phyloP scores from a whole-genome alignment of 2,113 vertebrate genomes.

The Catharus minimus region DNA sequence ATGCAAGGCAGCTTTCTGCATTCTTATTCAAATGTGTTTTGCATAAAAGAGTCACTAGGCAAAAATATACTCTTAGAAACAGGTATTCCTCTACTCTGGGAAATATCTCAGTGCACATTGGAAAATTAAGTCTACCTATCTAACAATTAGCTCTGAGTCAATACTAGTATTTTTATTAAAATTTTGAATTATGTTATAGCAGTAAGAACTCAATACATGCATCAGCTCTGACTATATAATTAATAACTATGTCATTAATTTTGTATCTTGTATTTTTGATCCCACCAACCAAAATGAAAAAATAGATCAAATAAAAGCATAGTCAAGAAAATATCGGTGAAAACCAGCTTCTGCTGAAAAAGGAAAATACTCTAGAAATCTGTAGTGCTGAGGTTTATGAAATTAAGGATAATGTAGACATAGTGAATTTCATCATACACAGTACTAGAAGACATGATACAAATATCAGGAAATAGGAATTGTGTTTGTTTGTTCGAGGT shows the following conservation, averaged over 20 bases:
- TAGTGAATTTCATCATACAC: neutral
- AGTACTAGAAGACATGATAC: neutral
- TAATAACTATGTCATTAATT: neutral
- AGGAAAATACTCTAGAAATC: neutral
- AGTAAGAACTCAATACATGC: neutral
- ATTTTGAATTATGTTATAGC: neutral
- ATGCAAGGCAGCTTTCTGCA: neutral
- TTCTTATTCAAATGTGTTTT: neutral
- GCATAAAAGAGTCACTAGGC: neutral
- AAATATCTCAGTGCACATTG: neutral
- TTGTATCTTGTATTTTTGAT: neutral
- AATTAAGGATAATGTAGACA: neutral
- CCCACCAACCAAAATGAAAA: neutral
- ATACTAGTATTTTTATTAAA: neutral
- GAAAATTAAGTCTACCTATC: neutral
- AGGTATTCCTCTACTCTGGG: neutral
- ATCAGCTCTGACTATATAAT: neutral
- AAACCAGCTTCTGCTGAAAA: neutral
- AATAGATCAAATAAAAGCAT: neutral
- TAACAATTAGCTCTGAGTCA: neutral
- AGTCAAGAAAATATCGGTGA: neutral
- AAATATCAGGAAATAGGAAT: neutral
- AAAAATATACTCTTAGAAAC: neutral
- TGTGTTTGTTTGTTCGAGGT: neutral
- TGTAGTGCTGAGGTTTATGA: neutral